Conservation (phyloP, 2,888 invertebrate species). For the Dryomyza anilis region DNA sequence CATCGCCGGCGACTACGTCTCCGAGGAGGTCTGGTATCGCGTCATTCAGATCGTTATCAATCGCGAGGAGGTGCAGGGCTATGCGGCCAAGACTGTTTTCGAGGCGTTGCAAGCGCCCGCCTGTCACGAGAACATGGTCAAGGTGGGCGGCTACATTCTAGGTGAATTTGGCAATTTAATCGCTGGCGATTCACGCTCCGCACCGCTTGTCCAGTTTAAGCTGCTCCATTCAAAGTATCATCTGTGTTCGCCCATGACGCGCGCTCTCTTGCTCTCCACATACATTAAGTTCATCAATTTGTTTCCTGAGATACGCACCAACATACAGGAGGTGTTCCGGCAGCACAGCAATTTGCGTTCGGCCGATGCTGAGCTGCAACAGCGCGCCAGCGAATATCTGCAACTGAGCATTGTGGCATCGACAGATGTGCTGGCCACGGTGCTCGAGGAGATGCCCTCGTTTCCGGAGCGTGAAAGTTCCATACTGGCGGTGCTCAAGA, state of each 20-base stretch:
- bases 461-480: conserved; percentile 99
- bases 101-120: conserved; percentile 99
- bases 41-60: conserved; percentile 99
- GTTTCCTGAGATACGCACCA: conserved; percentile 96
- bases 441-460: conserved; percentile 99
- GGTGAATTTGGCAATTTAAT: conserved; percentile 99
- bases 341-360: conserved; percentile 95
- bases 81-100: conserved; percentile 99
- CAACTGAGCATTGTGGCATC: conserved; percentile 95
- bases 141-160: conserved; percentile 98
- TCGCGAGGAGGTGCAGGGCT: conserved; percentile 98
- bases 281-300: conserved; percentile 99
- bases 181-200: conserved; percentile 97
- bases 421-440: conserved; percentile 96
- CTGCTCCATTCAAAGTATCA: conserved; percentile 98
- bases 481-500: conserved; percentile 95
- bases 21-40: conserved; percentile 99
- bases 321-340: conserved; percentile 92
- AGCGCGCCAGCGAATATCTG: conserved; percentile 96
- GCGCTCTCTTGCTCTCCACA: conserved; percentile 94
- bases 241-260: conserved; percentile 94
- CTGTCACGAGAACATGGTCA: conserved; percentile 99
- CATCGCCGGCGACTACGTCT: conserved; percentile 99
- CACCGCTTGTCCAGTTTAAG: conserved; percentile 97
- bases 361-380: conserved; percentile 98